Evolutionary conservation across 1,140 invertebrate species (phyloP).

Genomic region (Penaeus japonicus): DNA sequence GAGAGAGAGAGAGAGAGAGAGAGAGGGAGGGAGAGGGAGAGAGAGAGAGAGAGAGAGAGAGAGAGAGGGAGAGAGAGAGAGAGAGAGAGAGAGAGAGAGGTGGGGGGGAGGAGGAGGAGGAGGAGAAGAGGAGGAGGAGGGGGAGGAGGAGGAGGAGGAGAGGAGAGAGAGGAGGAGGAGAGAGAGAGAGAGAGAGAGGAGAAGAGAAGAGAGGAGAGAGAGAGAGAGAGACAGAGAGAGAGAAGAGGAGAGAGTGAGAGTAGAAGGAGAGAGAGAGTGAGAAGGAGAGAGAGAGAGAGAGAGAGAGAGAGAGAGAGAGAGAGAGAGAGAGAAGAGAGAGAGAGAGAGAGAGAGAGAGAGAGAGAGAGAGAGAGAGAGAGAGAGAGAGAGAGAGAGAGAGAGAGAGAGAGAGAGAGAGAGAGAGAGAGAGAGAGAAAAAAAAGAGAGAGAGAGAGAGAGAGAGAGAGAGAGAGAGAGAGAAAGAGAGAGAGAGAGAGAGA

Average conservation of each 20-base stretch:
- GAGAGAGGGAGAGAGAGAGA: neutral
- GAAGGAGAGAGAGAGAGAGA: neutral
- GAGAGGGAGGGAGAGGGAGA: neutral
- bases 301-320: slow-evolving; percentile 22
- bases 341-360: too few relatives aligned
- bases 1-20: neutral
- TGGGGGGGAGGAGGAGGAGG: neutral
- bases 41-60: slow-evolving; percentile 8
- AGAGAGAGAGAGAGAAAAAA: neutral
- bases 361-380: slow-evolving; percentile 11
- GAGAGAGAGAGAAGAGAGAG: slow-evolving; percentile 27
- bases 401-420: neutral
- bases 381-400: slow-evolving; percentile 7
- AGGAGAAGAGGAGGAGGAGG: neutral
- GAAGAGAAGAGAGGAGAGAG: slow-evolving; percentile 1
- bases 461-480: slow-evolving; percentile 1
- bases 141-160: neutral
- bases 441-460: neutral
- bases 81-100: neutral
- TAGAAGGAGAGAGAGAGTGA: neutral
- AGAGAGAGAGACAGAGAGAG: neutral
- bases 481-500: slow-evolving; percentile 15
- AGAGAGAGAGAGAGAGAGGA: slow-evolving; percentile 10
- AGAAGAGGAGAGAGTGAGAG: neutral
- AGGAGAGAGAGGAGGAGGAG: slow-evolving; percentile 6